Conservation (phyloP, 2,113 vertebrate genomes). For the Parotia lawesii region DNA sequence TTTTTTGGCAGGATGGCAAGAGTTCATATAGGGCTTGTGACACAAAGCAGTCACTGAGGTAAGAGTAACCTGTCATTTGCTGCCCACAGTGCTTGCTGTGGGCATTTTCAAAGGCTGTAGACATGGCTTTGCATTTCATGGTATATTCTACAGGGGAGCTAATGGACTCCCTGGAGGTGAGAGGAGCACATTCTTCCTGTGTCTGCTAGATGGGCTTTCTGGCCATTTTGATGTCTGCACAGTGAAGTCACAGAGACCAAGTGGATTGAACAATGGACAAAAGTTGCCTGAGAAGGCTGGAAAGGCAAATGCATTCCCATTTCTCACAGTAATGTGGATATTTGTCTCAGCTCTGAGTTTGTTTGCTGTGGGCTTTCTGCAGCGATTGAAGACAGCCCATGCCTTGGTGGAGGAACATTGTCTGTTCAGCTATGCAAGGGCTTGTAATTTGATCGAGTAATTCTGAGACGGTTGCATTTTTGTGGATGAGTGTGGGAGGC, state of each 20-base stretch:
- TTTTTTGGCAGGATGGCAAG: background rate
- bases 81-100: background rate
- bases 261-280: background rate
- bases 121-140: background rate
- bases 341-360: background rate
- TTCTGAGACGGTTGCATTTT: slow-evolving; percentile 7
- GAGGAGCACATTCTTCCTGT: background rate
- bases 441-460: slow-evolving; percentile 1
- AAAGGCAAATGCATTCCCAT: background rate
- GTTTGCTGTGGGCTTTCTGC: background rate
- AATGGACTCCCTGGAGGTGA: background rate
- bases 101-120: background rate
- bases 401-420: background rate
- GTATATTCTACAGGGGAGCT: background rate
- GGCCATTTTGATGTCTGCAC: background rate
- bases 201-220: background rate
- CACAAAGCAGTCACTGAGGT: background rate
- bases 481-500: background rate
- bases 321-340: background rate
- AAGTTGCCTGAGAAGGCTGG: background rate
- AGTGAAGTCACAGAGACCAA: background rate
- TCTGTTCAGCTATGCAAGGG: background rate
- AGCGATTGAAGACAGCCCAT: background rate
- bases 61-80: background rate
- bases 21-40: background rate